phyloP scores from a whole-genome alignment of 2,113 vertebrate species.

The Pristiophorus japonicus region DNA sequence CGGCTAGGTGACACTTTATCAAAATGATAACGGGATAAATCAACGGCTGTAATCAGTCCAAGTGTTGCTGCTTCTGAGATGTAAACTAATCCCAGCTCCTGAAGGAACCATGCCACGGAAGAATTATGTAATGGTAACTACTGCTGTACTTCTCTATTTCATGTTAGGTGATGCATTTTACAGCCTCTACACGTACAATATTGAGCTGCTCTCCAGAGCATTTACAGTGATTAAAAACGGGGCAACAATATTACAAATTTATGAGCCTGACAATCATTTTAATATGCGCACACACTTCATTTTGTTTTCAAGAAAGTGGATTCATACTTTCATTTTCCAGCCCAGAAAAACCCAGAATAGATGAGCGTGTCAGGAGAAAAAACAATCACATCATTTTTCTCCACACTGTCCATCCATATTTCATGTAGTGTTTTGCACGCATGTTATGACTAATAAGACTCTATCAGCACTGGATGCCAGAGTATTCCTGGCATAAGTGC shows the following conservation, averaged over 20 bases:
- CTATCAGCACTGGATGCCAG: background rate
- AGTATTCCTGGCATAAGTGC: background rate
- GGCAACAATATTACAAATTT: conserved; percentile 28
- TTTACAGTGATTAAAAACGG: conserved; percentile 41
- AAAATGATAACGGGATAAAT: conserved; percentile 42
- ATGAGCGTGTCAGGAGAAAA: background rate
- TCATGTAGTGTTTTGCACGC: background rate
- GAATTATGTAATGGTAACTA: conserved; percentile 39
- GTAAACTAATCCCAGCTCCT: conserved; percentile 38
- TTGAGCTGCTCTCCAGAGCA: conserved; percentile 39
- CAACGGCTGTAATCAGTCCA: conserved; percentile 33
- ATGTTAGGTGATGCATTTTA: conserved; percentile 41
- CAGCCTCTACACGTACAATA: conserved; percentile 35
- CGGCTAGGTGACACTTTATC: conserved; percentile 42
- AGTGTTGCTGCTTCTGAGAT: conserved; percentile 38
- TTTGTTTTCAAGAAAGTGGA: background rate
- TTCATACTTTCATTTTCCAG: background rate
- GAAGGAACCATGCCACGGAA: conserved; percentile 41
- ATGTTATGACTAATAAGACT: conserved; percentile 4
- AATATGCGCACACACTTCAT: background rate
- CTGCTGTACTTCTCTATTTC: conserved; percentile 44
- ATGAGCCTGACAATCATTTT: conserved; percentile 20
- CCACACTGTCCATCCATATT: background rate
- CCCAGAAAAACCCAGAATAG: background rate
- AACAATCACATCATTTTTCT: background rate